Evolutionary conservation across 1,140 invertebrate genomes (phyloP).

Genomic region (Branchinecta lynchi): DNA sequence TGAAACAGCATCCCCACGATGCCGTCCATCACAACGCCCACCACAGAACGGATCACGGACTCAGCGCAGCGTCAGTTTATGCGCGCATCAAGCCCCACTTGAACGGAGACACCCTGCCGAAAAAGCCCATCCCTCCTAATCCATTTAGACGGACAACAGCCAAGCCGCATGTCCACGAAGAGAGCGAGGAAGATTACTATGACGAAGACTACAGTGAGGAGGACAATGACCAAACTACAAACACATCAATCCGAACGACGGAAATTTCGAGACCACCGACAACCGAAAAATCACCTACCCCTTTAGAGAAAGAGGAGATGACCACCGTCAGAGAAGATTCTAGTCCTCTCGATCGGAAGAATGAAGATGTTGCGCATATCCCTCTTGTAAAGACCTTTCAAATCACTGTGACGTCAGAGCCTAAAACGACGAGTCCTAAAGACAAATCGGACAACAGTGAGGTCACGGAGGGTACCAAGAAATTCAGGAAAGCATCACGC

Average conservation of each 20-base stretch:
- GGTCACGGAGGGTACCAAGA: not conserved
- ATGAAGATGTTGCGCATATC: no score
- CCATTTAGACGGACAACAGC: not conserved
- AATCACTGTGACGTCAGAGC: no score
- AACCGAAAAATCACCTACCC: no score
- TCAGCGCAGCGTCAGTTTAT: not conserved
- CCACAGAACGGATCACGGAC: not conserved
- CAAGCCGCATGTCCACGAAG: not conserved
- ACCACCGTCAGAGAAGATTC: no score
- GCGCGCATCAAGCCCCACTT: not conserved
- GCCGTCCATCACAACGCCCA: not conserved
- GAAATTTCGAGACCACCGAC: no score
- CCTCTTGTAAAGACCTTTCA: no score
- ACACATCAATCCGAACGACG: no score
- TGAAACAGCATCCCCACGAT: not conserved
- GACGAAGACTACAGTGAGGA: not conserved
- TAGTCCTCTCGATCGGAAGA: no score
- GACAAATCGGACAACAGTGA: no score
- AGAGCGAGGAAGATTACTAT: slow-evolving; percentile 3
- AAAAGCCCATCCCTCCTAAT: not conserved
- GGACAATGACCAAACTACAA: not conserved
- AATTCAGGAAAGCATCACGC: not conserved
- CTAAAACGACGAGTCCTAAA: no score
- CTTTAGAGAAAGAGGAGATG: no score
- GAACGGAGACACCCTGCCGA: not conserved